Evolutionary conservation across 2,888 invertebrate genomes (phyloP), one percentile per base, ranked within the genome.

Genomic region (Sphaerophoria taeniata): DNA sequence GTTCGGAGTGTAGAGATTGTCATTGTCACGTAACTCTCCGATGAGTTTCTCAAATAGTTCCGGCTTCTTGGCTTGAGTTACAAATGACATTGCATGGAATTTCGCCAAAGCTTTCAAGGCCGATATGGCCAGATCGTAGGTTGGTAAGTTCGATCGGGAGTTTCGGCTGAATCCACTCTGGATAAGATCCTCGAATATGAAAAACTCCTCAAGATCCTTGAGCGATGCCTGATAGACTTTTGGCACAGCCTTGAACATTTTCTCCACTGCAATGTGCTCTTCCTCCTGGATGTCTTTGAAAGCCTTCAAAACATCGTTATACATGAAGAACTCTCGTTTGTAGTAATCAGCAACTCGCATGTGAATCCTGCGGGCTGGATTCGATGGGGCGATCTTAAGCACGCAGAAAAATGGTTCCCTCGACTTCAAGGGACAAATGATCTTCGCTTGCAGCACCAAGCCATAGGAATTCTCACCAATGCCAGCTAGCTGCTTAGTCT

Each of bases 81-180:
- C 91, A 74, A 93, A 91, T 7, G 93, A 93, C 87, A 93, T 91
- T 0, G 93, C 93, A 87, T 93, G 93, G 84, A 92, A 91, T 47
- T 92, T 92, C 1, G 93, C 93, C 9, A 93, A 88, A 4, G 92
- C 91, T 79, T 91, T 91, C 33, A 93, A 88, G 0, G 92, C 91
- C 12, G 89, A 88, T 49, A 90, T 89, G 1, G 92, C 90, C 80
- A 92, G 89, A 53, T 93, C 91, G 24, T 90, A 89, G 16, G 92
- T 90, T 6, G 93, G 88, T 24, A 88, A 80, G 31, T 92, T 91
- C 67, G 90, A 90, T 4, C 91, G 91, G 65, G 91, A 76, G 72
- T 90, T 90, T 45, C 88, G 87, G 0, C 34, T 43, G 72, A 87
- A 90, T 3, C 86, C 88, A 0, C 67, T 76, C 39, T 86, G 79